These are phyloP conservation scores for Cottoperca gobio DNA, from an alignment of 2,797 vertebrate genomes.

Conservation along the genomic window DNA sequence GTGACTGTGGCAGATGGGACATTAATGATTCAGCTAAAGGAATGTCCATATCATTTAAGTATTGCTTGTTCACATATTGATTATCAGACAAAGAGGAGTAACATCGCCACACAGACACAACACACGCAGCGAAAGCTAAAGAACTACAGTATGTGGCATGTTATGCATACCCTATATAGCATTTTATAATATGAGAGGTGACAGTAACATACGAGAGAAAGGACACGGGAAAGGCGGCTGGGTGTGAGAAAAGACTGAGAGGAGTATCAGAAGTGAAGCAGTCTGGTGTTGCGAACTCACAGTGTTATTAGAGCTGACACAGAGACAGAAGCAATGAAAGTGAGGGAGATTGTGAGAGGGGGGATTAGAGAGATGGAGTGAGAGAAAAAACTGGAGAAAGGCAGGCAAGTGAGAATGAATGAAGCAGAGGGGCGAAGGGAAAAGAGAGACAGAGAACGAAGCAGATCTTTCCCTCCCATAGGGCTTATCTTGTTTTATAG, in stretches of 20 bases:
- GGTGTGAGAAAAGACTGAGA: conserved; percentile 32
- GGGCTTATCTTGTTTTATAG: conserved; percentile 53
- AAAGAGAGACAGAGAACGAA: conserved; percentile 21
- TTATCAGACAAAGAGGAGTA: conserved; percentile 50
- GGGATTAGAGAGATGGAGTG: conserved; percentile 54
- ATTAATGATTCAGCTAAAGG: conserved; percentile 53
- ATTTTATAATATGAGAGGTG: conserved; percentile 34
- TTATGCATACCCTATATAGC: conserved; percentile 2
- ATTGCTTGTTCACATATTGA: conserved; percentile 62
- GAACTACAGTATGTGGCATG: conserved; percentile 4
- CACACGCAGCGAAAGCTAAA: not conserved
- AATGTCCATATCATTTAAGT: conserved; percentile 48
- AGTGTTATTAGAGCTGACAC: conserved; percentile 65
- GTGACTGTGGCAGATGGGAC: conserved; percentile 48
- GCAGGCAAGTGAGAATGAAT: conserved; percentile 49
- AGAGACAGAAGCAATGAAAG: conserved; percentile 40
- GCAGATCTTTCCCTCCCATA: conserved; percentile 32
- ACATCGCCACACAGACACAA: conserved; percentile 7
- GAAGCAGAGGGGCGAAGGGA: conserved; percentile 22
- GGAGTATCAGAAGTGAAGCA: conserved; percentile 58
- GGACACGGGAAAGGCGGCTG: conserved; percentile 25
- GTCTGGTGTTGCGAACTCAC: conserved; percentile 55
- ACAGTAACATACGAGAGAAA: conserved; percentile 17
- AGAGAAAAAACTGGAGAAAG: conserved; percentile 47
- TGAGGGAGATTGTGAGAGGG: conserved; percentile 41